These are phyloP conservation scores for Spinibarbus caldwelli DNA, from an alignment of 2,797 vertebrate species.

Conservation along the genomic window DNA sequence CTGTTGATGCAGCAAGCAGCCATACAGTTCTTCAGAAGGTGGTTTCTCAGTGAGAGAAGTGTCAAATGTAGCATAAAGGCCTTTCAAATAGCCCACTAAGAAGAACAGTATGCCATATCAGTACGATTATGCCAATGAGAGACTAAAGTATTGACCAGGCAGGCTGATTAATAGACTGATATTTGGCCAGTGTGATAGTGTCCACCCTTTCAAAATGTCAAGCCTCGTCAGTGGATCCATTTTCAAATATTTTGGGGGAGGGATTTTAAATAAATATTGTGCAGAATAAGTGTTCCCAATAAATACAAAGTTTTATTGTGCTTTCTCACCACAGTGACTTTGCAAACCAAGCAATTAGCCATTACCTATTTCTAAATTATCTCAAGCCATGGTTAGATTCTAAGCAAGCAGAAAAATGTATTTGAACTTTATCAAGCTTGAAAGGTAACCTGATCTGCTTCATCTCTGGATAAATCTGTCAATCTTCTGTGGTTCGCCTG, in stretches of 20 bases:
- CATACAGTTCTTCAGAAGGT: background rate
- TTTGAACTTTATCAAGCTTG: background rate
- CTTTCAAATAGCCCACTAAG: background rate
- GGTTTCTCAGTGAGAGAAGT: background rate
- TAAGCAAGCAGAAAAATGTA: background rate
- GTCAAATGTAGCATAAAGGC: constrained; percentile 8
- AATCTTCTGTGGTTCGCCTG: background rate
- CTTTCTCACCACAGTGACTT: background rate
- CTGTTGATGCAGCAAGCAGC: background rate
- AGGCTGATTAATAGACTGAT: background rate
- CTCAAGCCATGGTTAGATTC: background rate
- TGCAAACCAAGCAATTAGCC: background rate
- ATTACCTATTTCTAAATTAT: background rate
- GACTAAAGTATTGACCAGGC: background rate
- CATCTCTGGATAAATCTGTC: background rate
- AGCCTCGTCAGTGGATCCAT: background rate
- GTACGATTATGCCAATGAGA: background rate
- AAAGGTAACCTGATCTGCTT: background rate
- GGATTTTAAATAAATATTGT: background rate
- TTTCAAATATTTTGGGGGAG: background rate
- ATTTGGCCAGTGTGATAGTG: background rate
- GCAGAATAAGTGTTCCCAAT: background rate
- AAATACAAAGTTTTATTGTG: background rate
- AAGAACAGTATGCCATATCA: background rate
- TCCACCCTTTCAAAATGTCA: background rate